Conservation (phyloP, 2,113 vertebrate genomes). For the Rhinopithecus roxellana region DNA sequence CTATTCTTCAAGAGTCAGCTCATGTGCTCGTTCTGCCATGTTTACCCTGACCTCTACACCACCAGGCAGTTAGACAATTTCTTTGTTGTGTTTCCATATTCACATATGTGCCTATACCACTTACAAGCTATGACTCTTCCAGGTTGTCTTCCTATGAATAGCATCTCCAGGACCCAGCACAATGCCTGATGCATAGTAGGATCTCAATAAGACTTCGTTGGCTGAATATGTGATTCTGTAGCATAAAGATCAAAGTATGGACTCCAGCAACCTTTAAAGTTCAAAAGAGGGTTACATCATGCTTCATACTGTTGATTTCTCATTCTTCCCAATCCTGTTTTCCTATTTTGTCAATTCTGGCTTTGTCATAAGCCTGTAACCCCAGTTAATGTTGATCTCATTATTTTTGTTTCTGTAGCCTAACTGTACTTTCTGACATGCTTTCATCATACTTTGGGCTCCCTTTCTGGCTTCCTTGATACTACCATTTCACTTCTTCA, state of each 20-base stretch:
- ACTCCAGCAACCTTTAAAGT: background rate
- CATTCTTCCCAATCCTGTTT: background rate
- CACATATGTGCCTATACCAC: background rate
- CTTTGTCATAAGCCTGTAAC: background rate
- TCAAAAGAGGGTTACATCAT: background rate
- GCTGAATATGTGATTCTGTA: background rate
- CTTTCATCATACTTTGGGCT: background rate
- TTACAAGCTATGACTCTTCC: background rate
- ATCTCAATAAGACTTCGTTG: background rate
- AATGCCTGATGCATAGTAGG: background rate
- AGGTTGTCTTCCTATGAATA: background rate
- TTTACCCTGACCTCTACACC: background rate
- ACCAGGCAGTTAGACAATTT: background rate
- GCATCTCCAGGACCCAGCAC: background rate
- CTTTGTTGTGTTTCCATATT: background rate
- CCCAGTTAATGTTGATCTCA: background rate
- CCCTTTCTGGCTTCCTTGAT: background rate
- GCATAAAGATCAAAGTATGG: background rate
- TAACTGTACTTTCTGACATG: background rate
- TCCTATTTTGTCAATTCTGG: slow-evolving; percentile 3
- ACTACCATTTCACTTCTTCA: background rate
- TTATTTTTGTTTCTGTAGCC: background rate
- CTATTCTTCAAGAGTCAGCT: background rate
- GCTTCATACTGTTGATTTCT: background rate
- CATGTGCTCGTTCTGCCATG: background rate